These are phyloP conservation scores for Ochlodes sylvanus DNA, from an alignment of 2,888 invertebrate genomes.

Conservation along the genomic window DNA sequence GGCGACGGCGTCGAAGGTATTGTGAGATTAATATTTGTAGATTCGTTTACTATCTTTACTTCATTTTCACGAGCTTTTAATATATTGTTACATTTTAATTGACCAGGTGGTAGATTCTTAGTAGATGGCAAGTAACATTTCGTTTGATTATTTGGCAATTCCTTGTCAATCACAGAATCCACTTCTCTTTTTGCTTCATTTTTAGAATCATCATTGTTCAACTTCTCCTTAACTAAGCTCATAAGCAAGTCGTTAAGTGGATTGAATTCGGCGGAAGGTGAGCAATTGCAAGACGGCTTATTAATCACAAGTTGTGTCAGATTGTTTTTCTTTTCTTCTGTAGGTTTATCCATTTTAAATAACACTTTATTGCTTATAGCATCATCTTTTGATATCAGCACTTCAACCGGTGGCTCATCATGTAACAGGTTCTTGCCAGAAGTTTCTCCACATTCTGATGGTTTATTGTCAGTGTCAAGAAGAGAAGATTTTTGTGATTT, in stretches of 20 bases:
- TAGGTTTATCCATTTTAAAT: constrained; percentile 72
- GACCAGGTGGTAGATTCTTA: constrained; percentile 93
- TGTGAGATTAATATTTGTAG: constrained; percentile 73
- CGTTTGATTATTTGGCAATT: constrained; percentile 89
- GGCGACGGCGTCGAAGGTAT: constrained; percentile 79
- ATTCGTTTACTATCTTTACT: constrained; percentile 77
- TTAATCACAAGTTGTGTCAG: constrained; percentile 73
- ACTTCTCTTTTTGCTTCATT: constrained; percentile 86
- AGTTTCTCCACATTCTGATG: constrained; percentile 63
- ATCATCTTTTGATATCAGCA: constrained; percentile 76
- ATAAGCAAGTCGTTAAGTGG: constrained; percentile 79
- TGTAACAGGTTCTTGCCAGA: constrained; percentile 74
- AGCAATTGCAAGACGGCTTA: constrained; percentile 77
- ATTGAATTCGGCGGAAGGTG: constrained; percentile 75
- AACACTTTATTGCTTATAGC: constrained; percentile 78
- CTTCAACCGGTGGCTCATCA: constrained; percentile 69
- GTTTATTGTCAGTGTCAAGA: constrained; percentile 62
- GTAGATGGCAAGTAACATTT: constrained; percentile 87
- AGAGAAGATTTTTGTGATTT: constrained; percentile 83
- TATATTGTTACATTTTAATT: constrained; percentile 96
- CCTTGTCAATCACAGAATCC: constrained; percentile 76
- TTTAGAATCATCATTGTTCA: constrained; percentile 87
- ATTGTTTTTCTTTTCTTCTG: constrained; percentile 72
- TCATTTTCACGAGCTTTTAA: constrained; percentile 90
- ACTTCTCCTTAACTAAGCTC: constrained; percentile 80